Evolutionary conservation across 2,888 invertebrate genomes (phyloP), one percentile per base, ranked within the genome.

Genomic region (Lingula anatina): DNA sequence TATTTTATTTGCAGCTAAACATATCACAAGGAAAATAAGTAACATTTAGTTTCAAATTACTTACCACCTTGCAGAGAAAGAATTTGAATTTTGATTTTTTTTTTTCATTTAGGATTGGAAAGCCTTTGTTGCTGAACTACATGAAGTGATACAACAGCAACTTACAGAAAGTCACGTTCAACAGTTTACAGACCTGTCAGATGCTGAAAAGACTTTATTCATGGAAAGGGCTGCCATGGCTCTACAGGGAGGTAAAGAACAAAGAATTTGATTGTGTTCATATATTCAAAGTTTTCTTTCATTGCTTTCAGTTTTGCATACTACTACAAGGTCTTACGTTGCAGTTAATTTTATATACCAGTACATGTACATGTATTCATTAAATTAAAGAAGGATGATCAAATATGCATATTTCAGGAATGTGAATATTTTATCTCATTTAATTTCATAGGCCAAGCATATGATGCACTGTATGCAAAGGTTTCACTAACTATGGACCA

Each of bases 81-180:
- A n/a, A n/a, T n/a, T n/a, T 47, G 5, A 46, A 12, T 28, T 7
- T 21, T 9, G n/a, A 23, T 42, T 31, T 9, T 49, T 46, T 47
- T 18, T 46, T 42, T 49, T 4, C n/a, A n/a, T n/a, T n/a, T 47
- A 76, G 76, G 75, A 76, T 52, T 76, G 76, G 76, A 64, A 64
- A 51, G 50, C 54, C 18, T 74, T 75, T 57, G 57, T 73, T 2
- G 62, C 60, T 44, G 72, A 75, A 39, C 60, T 76, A 21, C 71
- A 75, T 55, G 73, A 74, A 51, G 73, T 74, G 15, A 66, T 76
- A 23, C 69, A 75, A 41, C 75, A 73, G 46, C 74, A 76, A 55
- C 59, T 76, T 15, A 67, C 65, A 27, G 74, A 76, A 56, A 74
- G 70, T 45, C 73, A 71, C 64, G 71, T 75, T 18, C 66, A 67